Evolutionary conservation across 1,140 invertebrate genomes (phyloP).

Genomic region (Papilio dardanus): DNA sequence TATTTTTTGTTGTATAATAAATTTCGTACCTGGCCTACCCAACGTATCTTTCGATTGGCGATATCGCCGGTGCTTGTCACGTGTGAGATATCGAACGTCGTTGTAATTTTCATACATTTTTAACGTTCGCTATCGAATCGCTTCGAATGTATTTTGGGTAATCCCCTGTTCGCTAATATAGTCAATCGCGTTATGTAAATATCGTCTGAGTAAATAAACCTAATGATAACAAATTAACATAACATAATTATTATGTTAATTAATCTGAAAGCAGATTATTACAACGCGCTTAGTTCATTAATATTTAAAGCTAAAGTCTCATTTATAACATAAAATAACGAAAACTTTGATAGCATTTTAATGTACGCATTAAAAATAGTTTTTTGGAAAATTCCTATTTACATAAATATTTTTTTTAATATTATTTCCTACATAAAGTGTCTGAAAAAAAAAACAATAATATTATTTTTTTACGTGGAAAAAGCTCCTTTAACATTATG

Average conservation of each 20-base stretch:
- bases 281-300: constrained; percentile 10
- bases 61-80: no score
- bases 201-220: constrained; percentile 14
- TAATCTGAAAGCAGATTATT: constrained; percentile 27
- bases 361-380: not conserved
- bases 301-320: constrained; percentile 4
- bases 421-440: no score
- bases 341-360: not conserved
- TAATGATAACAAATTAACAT: constrained; percentile 26
- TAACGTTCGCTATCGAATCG: no score
- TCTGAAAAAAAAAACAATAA: no score
- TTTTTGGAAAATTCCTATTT: no score
- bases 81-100: no score
- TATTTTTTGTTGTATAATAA: not conserved
- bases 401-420: no score
- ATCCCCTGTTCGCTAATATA: not conserved
- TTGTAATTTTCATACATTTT: no score
- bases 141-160: no score
- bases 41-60: no score
- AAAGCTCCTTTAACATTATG: no score
- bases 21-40: not conserved
- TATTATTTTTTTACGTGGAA: no score
- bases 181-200: constrained; percentile 7
- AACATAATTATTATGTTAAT: constrained; percentile 32
- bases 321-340: not conserved